phyloP scores from a whole-genome alignment of 2,113 vertebrate genomes.

The Seriola quinqueradiata region DNA sequence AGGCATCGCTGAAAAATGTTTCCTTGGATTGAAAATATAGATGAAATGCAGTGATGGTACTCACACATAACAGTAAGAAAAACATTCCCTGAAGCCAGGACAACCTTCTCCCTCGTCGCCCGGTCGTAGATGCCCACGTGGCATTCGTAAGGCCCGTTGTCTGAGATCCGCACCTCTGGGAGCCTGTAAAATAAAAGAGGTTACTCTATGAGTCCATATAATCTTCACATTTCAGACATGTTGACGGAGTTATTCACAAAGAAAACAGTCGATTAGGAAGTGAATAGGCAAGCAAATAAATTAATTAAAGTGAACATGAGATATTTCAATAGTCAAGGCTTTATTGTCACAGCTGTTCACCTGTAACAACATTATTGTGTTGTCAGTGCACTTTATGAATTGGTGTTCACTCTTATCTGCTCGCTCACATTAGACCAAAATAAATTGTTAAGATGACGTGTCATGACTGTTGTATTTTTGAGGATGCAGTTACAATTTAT shows the following conservation, averaged over 20 bases:
- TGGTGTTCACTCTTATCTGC: neutral
- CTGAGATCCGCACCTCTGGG: constrained; percentile 94
- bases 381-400: neutral
- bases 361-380: neutral
- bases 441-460: neutral
- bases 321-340: neutral
- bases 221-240: neutral
- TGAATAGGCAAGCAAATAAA: neutral
- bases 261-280: neutral
- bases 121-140: constrained; percentile 98
- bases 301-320: too few relatives aligned
- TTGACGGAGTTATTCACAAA: neutral
- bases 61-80: constrained; percentile 99
- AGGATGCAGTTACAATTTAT: neutral
- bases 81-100: constrained; percentile 94
- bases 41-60: constrained; percentile 61
- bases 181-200: constrained; percentile 84
- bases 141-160: constrained; percentile 97
- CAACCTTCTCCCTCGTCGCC: constrained; percentile 94
- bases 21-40: neutral
- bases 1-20: neutral
- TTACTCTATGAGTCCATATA: neutral
- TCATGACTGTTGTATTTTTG: neutral
- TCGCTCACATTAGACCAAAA: neutral
- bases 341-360: neutral